Base-by-base conservation (phyloP, 2,888 invertebrate genomes). In the Tinea semifulvella region DNA sequence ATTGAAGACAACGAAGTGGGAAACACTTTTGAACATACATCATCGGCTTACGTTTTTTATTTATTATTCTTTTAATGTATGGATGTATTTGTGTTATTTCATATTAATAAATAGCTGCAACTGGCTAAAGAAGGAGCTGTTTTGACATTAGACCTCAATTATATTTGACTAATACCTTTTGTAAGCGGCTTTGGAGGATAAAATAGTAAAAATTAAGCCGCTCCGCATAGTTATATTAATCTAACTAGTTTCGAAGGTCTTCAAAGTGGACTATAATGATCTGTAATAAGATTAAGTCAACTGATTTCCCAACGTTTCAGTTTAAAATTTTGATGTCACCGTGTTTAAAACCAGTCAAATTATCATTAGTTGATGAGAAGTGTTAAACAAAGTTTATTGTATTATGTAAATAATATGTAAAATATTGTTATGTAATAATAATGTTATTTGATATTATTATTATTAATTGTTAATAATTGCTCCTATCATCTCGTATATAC, bases 91-190 rank as follows among this genome's bases (percentile, higher is more conserved):
- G 68, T 65, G 62, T 56, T 56, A 54, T 58, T 64, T 70, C 70
- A 74, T 72, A 72, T 65, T 63, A 65, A 57, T 53, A 54, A 60
- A 60, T 60, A 58, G 60, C 62, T 61, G 61, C 57, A 57, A 56
- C 58, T 58, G 54, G 55, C 50, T 59, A 52, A 57, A 59, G 61
- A 58, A 61, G 57, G 60, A 61, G 60, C 64, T 77, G 71, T 77
- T 79, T 74, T 77, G 79, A 79, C 77, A 73, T 64, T 56, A 56
- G 62, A 65, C 65, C 63, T 68, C 69, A 74, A 77, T 77, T 76
- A 75, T 73, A 71, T 67, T 62, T 65, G 65, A 61, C 62, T 74
- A 64, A 74, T 65, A 55, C 67, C 62, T 61, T 72, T 75, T 68
- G 64, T 22, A 36, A 22, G 22, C 20, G 13, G 40, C 40, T 40